Percentiles rank a stretch among this genome's conserved stretches.
Evolutionary conservation across 2,113 vertebrate species (phyloP).

Genomic region (Dicerorhinus sumatrensis): DNA sequence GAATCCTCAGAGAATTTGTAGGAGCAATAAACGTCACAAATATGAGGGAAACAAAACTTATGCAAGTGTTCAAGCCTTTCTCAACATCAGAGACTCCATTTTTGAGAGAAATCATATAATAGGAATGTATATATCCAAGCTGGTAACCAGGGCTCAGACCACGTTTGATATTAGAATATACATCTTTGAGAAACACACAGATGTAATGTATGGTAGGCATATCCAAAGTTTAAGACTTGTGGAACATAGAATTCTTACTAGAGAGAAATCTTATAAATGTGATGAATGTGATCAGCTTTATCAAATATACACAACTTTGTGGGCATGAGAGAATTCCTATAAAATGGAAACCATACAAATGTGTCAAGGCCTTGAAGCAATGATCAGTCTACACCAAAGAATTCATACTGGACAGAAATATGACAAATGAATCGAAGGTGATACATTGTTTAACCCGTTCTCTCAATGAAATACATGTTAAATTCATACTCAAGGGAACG

Average conservation of each 20-base stretch:
- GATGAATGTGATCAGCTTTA: not conserved
- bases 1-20: no score
- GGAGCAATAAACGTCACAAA: no score
- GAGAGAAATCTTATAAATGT: not conserved
- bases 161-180: not conserved
- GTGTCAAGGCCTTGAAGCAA: not conserved
- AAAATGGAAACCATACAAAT: not conserved
- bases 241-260: not conserved
- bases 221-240: not conserved
- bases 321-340: not conserved
- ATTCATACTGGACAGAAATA: conserved; percentile 23
- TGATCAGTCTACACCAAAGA: conserved; percentile 83
- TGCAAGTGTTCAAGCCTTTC: no score
- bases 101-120: not conserved
- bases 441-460: not conserved
- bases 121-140: not conserved
- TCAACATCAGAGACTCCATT: not conserved
- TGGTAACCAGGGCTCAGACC: not conserved
- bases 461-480: not conserved
- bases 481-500: not conserved
- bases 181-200: not conserved
- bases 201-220: not conserved
- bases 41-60: no score
- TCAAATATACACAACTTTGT: not conserved
- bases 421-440: not conserved